Conservation (phyloP, 2,797 vertebrate genomes). For the Amblyopsis hoosieri region DNA sequence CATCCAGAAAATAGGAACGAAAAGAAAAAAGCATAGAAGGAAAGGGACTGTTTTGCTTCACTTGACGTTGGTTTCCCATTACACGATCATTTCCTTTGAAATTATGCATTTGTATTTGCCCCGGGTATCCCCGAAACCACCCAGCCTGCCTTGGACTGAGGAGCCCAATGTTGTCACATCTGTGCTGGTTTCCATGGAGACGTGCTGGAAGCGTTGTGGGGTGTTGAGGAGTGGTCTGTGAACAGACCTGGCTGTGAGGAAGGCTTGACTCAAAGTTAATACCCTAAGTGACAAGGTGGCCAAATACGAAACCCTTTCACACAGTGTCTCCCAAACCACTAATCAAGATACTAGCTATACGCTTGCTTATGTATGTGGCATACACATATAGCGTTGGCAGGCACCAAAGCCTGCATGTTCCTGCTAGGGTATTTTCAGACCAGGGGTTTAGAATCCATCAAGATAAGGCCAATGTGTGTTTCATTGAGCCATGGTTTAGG, state of each 20-base stretch:
- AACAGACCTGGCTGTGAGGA: not conserved
- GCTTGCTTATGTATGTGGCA: conserved; percentile 48
- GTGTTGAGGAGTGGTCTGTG: conserved; percentile 49
- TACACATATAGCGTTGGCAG: conserved; percentile 29
- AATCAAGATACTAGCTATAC: conserved; percentile 39
- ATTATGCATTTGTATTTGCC: conserved; percentile 51
- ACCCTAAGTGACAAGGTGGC: conserved; percentile 25
- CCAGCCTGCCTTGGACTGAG: conserved; percentile 46
- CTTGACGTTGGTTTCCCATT: conserved; percentile 49
- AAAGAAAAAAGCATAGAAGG: conserved; percentile 3
- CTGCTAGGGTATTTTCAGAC: conserved; percentile 19
- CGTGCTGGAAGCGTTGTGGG: conserved; percentile 55
- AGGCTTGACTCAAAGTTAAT: not conserved
- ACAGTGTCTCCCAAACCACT: conserved; percentile 38
- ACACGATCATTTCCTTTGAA: conserved; percentile 52
- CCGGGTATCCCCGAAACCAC: conserved; percentile 52
- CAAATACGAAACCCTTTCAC: conserved; percentile 19
- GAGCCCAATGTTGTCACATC: conserved; percentile 34
- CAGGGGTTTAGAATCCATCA: conserved; percentile 22
- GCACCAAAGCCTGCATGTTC: conserved; percentile 27
- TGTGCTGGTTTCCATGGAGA: conserved; percentile 48
- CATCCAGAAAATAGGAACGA: conserved; percentile 51
- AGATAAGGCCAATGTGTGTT: conserved; percentile 3
- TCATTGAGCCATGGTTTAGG: not conserved
- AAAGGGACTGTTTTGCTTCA: conserved; percentile 17